Evolutionary conservation across 2,113 vertebrate species (phyloP), one percentile per base, ranked within the genome.

Genomic region (Aspidoscelis tigris): DNA sequence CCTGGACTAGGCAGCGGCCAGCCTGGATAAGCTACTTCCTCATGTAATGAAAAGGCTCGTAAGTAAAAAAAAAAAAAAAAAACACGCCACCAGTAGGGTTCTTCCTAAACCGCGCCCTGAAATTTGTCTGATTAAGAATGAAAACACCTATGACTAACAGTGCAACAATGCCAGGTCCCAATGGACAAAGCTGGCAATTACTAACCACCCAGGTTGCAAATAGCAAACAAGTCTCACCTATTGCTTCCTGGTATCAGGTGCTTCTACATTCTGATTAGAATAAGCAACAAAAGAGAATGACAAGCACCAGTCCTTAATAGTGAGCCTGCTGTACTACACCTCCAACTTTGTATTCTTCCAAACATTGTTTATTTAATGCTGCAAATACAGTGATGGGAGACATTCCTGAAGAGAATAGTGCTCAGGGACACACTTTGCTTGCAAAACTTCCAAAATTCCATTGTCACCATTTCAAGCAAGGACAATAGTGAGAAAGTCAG

Each of bases 71-170:
- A 50, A 50, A 50, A 50, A 50, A 50, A 50, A 50, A 50, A 65
- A 44, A 5, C 74, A 84, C 20, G 53, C 14, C n/a, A 78, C 18
- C 50, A 44, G 26, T 47, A 71, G 66, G 18, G 39, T 33, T 84
- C 26, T 39, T 44, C n/a, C 43, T 20, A 84, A 72, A 43, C 43
- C 76, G 16, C 41, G 64, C 43, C 69, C 76, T 84, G 43, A 71
- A 69, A 47, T 11, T 33, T 7, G 4, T 73, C 50, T 73, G 55
- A 84, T 79, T 78, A 79, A 72, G 7, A n/a, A 73, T 65, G 24
- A 18, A 73, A 84, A 78, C 26, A 50, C 58, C 41, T 65, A 84
- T 84, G 77, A 64, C 69, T 78, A 79, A 73, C 53, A 39, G 11
- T 58, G 26, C 21, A 58, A 72, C 18, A n/a, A 47, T 10, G 69